Base-by-base conservation (phyloP, 2,797 vertebrate species). In the Muraenolepis orangiensis region DNA sequence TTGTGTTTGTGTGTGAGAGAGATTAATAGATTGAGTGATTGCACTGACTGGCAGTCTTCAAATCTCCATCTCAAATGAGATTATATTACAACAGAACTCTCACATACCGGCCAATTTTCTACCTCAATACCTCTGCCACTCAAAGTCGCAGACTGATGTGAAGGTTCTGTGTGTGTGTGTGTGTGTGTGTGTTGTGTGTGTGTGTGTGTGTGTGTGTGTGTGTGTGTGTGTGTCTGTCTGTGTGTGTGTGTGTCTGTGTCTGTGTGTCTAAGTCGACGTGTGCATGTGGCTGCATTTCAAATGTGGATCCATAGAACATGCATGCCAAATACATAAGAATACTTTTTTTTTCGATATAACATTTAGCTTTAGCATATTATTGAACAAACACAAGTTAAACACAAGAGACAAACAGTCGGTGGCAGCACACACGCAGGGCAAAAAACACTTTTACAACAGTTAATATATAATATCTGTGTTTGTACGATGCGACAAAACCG, bases 71-170 rank as follows among this genome's bases (percentile, higher is more conserved):
- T 84, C 84, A 80, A 75, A 83, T 71, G 66, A 78, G 78, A 85
- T 82, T 73, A 66, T 61, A 74, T 82, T 86, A 76, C 78, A 88
- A 88, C 83, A 82, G 73, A 84, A 82, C 73, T 76, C 81, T 76
- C 72, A 82, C 78, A 78, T 69, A 82, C 69, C 70, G 77, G 68
- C 75, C 78, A 81, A 46, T 81, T 85, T 80, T 81, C 81, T 73
- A 72, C 70, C 23, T 85, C 79, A 68, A 34, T 73, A 67, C 57
- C 29, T 75, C 66, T 74, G 69, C 11, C 46, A 74, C 75, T 76
- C 67, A 80, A 75, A 74, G 23, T 40, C 38, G 36, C 78, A 76
- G 26, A 80, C 51, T 67, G 51, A 64, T 72, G 1, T 42, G 26
- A 36, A n/a, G 51, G n/a, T 28, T 42, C 7, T 46, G 31, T 28